Percentiles rank a stretch among this genome's conserved stretches.
These are phyloP conservation scores for Zaprionus davidi DNA, from an alignment of 1,140 invertebrate species.

Conservation along the genomic window DNA sequence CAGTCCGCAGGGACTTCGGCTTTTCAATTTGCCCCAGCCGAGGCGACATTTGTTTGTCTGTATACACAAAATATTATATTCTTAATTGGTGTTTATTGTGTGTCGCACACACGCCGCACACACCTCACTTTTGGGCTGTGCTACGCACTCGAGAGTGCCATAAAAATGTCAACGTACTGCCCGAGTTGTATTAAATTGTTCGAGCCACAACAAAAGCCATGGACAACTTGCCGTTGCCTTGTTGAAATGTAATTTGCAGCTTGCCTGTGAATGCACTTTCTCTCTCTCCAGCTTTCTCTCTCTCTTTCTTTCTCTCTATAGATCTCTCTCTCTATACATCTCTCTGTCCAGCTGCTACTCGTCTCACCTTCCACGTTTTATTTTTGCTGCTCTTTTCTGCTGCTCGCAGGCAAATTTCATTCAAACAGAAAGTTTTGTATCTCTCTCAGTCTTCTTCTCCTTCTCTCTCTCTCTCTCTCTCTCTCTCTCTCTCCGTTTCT, in stretches of 20 bases:
- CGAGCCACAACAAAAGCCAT: conserved; percentile 46
- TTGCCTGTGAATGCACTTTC: conserved; percentile 40
- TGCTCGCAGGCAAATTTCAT: conserved; percentile 50
- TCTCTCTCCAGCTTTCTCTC: conserved; percentile 28
- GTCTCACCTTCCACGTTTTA: neutral
- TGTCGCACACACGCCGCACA: conserved; percentile 63
- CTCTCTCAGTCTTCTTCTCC: conserved; percentile 5
- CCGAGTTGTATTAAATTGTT: conserved; percentile 63
- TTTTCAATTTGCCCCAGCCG: conserved; percentile 69
- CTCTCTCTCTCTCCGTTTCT: neutral
- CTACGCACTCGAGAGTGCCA: conserved; percentile 60
- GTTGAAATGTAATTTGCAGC: conserved; percentile 74
- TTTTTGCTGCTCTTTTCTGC: conserved; percentile 22
- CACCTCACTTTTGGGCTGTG: conserved; percentile 20
- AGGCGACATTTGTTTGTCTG: conserved; percentile 58
- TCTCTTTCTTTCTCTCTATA: conserved; percentile 16
- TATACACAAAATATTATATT: conserved; percentile 82
- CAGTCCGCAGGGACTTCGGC: conserved; percentile 62
- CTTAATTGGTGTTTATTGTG: conserved; percentile 82
- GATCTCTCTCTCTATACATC: neutral
- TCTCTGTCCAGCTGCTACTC: neutral
- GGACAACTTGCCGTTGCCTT: conserved; percentile 51
- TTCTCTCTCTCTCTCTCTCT: neutral
- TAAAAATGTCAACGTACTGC: conserved; percentile 76
- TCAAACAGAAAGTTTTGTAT: conserved; percentile 54